Evolutionary conservation across 1,140 invertebrate genomes (phyloP), one percentile per base, ranked within the genome.

Genomic region (Argopecten irradians): DNA sequence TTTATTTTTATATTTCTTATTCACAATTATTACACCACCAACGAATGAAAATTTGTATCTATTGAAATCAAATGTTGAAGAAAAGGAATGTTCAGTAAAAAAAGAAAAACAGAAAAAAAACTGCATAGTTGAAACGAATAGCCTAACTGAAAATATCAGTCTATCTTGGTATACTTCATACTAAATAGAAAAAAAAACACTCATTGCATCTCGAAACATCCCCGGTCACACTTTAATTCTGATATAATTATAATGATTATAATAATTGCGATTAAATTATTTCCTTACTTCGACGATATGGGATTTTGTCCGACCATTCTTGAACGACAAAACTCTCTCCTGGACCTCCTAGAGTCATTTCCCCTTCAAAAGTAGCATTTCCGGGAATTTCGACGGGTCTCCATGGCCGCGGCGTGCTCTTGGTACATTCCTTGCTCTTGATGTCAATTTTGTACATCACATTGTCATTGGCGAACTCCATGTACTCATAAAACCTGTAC

Each of bases 251-350:
- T 3, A 8, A 41, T 9, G 13, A 88, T 22, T 19, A 39, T 32
- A 13, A n/a, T 22, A 36, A 46, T 13, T 46, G 11, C 22, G n/a
- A n/a, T n/a, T n/a, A n/a, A n/a, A n/a, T n/a, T n/a, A n/a, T n/a
- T n/a, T n/a, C 86, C 92, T 91, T 84, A 92, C 92, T 90, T 83
- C 83, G 34, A n/a, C 88, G 88, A 33, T 87, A 83, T 0, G 91
- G 90, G 32, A 91, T 90, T 19, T 91, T 86, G 86, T 93, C 92
- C 16, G 91, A 92, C 92, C 92, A 93, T 82, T 92, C 89, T 34
- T 91, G 90, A 16, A 88, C 88, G 19, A 89, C 86, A 32, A 93
- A 84, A 22, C 83, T 83, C 87, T 93, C 92, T 1, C 91, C 92
- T 33, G 92, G 92, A 0, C 92, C 92, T 3, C 92, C 92, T 11